These are phyloP conservation scores for Ganaspis sp. DNA, from an alignment of 1,140 invertebrate genomes.

Conservation along the genomic window DNA sequence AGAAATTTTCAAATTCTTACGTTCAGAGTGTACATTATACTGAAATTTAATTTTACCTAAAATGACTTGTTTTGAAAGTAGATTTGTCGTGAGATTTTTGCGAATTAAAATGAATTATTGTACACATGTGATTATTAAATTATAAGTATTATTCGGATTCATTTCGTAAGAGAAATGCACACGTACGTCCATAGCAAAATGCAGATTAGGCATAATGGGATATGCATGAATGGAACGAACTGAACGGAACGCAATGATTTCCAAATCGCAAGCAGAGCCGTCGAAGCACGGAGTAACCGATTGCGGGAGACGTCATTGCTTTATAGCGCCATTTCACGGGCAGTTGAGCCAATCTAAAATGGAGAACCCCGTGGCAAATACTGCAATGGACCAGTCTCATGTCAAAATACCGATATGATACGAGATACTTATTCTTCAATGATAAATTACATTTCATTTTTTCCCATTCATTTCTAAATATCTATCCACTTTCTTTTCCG, in stretches of 20 bases:
- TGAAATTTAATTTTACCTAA: too few species aligned
- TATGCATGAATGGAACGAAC: slow-evolving; percentile 5
- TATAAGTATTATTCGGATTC: too few species aligned
- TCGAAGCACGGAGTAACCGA: slow-evolving; percentile 1
- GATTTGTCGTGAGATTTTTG: too few species aligned
- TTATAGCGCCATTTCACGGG: slow-evolving; percentile 24
- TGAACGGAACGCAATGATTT: slow-evolving; percentile 15
- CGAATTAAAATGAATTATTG: too few species aligned
- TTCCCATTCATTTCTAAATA: too few species aligned
- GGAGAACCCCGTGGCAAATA: slow-evolving; percentile 6
- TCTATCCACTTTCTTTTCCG: too few species aligned
- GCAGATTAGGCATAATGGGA: slow-evolving; percentile 3
- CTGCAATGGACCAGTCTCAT: neutral
- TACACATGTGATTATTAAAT: too few species aligned
- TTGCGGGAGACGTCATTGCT: slow-evolving; percentile 19
- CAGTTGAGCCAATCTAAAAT: slow-evolving; percentile 20
- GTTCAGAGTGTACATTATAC: too few species aligned
- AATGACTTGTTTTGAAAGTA: too few species aligned
- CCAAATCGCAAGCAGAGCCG: neutral
- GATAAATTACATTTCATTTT: neutral
- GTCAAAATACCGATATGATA: slow-evolving; percentile 10
- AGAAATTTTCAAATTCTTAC: too few species aligned
- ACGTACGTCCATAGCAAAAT: neutral
- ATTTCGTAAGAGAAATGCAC: neutral
- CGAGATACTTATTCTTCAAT: neutral